Evolutionary conservation across 30 jellyfish, hydroid and myxozoan species (phyloP).

Genomic region (Mastigias papua): DNA sequence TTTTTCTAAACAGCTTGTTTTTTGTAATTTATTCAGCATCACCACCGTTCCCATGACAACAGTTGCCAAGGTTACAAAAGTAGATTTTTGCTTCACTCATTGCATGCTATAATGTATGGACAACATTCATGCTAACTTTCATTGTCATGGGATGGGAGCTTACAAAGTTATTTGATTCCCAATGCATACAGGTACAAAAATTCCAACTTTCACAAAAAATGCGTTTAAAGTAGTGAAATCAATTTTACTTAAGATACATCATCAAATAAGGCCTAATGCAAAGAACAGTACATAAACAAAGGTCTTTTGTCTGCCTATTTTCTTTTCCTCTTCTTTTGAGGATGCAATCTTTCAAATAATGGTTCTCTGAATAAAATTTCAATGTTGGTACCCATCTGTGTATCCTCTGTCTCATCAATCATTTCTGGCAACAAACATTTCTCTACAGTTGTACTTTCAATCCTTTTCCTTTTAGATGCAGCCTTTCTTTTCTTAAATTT

Average conservation of each 20-base stretch:
- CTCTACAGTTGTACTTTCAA: background rate
- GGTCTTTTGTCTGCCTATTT: background rate
- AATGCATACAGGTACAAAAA: background rate
- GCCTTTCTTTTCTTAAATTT: conserved; percentile 17
- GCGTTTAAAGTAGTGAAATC: background rate
- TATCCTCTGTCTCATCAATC: background rate
- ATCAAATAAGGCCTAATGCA: background rate
- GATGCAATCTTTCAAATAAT: conserved; percentile 15
- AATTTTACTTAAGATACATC: background rate
- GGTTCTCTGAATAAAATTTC: conserved; percentile 19
- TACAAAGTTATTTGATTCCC: background rate
- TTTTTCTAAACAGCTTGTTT: too few species aligned
- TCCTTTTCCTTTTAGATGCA: background rate
- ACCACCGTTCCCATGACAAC: too few species aligned
- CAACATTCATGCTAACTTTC: background rate
- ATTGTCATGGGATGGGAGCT: background rate
- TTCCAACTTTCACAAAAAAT: background rate
- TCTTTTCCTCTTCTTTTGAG: background rate
- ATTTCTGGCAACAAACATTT: background rate
- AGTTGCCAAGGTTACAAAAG: too few species aligned
- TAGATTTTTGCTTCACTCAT: background rate
- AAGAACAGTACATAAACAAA: background rate
- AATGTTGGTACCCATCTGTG: background rate
- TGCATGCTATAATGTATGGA: background rate
- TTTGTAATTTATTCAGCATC: too few species aligned